These are phyloP conservation scores for Lasioglossum figueresi DNA, from an alignment of 2,888 invertebrate species.

Conservation along the genomic window DNA sequence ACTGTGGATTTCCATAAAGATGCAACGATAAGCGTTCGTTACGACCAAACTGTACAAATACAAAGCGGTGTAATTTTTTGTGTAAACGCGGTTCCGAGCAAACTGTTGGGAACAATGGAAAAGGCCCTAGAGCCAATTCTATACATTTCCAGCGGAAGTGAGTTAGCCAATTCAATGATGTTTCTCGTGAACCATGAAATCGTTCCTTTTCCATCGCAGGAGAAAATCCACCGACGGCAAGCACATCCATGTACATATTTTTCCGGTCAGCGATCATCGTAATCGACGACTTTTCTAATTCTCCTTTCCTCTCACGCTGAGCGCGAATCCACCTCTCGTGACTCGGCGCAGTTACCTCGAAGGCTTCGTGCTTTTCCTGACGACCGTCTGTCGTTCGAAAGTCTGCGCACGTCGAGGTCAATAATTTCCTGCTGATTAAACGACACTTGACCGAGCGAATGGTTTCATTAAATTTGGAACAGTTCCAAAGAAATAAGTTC, in stretches of 20 bases:
- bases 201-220: neutral
- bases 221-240: neutral
- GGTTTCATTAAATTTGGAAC: neutral
- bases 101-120: neutral
- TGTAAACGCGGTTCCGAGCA: too few species aligned
- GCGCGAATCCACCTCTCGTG: slow-evolving; percentile 35
- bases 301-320: slow-evolving; percentile 25
- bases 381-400: slow-evolving; percentile 22
- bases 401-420: neutral
- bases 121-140: neutral
- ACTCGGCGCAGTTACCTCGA: slow-evolving; percentile 24
- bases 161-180: neutral
- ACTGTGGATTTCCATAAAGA: neutral
- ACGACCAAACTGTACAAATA: too few species aligned
- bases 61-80: neutral
- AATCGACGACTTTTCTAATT: slow-evolving; percentile 64
- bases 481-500: neutral
- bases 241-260: slow-evolving; percentile 40
- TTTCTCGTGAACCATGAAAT: slow-evolving; percentile 8
- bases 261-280: slow-evolving; percentile 66
- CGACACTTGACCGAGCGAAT: neutral
- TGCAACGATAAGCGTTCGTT: neutral
- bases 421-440: slow-evolving; percentile 6
- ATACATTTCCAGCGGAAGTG: neutral
- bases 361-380: slow-evolving; percentile 9